Conservation (phyloP, 2,113 vertebrate genomes). For the Muntiacus muntjak region DNA sequence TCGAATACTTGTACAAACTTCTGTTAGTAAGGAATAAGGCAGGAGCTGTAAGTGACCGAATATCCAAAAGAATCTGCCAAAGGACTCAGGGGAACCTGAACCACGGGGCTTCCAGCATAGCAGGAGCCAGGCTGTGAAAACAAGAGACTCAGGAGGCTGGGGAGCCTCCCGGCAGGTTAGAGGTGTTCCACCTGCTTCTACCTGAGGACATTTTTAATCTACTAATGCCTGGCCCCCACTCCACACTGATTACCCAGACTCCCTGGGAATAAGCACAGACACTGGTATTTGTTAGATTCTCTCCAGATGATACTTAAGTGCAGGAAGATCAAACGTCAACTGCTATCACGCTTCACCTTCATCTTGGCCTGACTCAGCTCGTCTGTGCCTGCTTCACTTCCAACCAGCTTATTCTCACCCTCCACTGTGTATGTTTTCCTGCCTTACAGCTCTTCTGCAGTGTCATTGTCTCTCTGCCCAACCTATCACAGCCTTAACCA, state of each 20-base stretch:
- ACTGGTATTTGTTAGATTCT: background rate
- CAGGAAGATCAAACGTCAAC: background rate
- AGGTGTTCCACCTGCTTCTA: background rate
- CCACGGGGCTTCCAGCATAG: background rate
- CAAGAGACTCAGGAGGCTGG: background rate
- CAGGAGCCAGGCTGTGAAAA: rapidly evolving
- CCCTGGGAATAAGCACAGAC: background rate
- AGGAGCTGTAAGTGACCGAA: background rate
- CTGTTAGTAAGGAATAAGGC: background rate
- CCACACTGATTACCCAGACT: background rate
- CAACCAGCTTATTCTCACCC: background rate
- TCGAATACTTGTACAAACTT: background rate
- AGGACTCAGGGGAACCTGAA: background rate
- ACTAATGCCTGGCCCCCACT: background rate
- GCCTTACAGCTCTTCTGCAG: background rate
- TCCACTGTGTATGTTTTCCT: background rate
- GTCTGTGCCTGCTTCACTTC: background rate
- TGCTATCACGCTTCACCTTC: background rate
- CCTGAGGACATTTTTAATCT: background rate
- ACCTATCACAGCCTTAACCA: background rate
- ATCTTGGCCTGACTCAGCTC: background rate
- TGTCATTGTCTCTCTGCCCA: background rate
- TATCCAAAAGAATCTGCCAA: background rate
- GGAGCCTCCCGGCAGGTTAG: background rate
- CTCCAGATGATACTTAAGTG: background rate